phyloP scores from a whole-genome alignment of 2,113 vertebrate genomes.

The Andinoacara biseriatus region DNA sequence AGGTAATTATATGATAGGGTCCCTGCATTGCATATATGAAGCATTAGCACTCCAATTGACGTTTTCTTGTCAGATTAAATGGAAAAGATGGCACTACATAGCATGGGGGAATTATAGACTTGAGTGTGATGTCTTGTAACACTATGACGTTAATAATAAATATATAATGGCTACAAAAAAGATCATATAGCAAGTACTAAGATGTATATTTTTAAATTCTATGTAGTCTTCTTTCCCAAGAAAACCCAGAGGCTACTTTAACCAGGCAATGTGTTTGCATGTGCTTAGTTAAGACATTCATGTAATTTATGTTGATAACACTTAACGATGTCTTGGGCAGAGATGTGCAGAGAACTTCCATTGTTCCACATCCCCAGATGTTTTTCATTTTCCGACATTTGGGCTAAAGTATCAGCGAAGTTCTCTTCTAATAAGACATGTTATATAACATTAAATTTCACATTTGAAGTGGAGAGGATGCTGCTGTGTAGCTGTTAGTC shows the following conservation, averaged over 20 bases:
- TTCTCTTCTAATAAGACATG: background rate
- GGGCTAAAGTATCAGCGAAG: background rate
- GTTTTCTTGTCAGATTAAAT: background rate
- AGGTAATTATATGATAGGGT: conserved; percentile 46
- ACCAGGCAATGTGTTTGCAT: background rate
- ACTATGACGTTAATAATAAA: background rate
- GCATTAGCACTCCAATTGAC: conserved; percentile 9
- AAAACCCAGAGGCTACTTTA: background rate
- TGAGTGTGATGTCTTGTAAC: background rate
- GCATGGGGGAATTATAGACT: background rate
- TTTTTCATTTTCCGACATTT: background rate
- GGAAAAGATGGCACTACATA: background rate
- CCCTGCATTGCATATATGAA: conserved; percentile 8
- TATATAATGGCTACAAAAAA: background rate
- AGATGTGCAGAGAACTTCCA: background rate
- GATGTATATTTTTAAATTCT: background rate
- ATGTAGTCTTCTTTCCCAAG: no score
- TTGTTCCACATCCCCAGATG: background rate
- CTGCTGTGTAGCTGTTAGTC: background rate
- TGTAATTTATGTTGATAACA: fast-evolving
- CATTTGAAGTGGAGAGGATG: background rate
- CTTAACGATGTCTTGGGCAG: background rate
- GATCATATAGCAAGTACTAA: background rate
- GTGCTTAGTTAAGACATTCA: background rate
- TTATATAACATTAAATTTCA: background rate